Evolutionary conservation across 2,113 vertebrate genomes (phyloP).

Genomic region (Equus przewalskii): DNA sequence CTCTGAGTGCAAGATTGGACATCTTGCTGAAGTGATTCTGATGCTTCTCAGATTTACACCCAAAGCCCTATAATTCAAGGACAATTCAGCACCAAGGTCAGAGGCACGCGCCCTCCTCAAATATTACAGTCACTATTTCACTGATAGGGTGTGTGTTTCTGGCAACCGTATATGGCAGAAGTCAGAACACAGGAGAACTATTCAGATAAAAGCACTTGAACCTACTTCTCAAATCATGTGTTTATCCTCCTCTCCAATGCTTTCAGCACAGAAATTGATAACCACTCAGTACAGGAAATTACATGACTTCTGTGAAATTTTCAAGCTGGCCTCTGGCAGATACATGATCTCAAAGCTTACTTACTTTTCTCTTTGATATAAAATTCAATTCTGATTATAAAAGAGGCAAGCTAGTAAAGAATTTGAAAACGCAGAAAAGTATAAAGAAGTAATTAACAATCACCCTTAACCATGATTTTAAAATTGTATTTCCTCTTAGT

Average conservation of each 20-base stretch:
- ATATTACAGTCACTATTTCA: neutral
- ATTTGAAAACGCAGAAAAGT: neutral
- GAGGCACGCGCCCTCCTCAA: neutral
- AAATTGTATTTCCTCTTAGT: neutral
- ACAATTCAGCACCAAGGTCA: neutral
- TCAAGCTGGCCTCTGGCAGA: neutral
- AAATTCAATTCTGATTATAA: neutral
- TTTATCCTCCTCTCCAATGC: neutral
- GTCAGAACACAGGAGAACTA: neutral
- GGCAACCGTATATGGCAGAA: neutral
- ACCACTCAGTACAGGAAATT: neutral
- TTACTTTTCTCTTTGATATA: neutral
- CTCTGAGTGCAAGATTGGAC: neutral
- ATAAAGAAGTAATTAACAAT: neutral
- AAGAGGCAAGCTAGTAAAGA: neutral
- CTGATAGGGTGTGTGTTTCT: neutral
- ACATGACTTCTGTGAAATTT: slow-evolving; percentile 25
- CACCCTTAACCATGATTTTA: neutral
- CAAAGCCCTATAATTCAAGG: neutral
- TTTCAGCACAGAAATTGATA: neutral
- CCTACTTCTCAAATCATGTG: neutral
- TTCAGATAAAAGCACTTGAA: neutral
- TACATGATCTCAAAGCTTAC: neutral
- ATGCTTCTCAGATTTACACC: neutral
- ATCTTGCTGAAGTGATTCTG: neutral